phyloP scores from a whole-genome alignment of 2,888 invertebrate species.

The Amphipoea lucens region DNA sequence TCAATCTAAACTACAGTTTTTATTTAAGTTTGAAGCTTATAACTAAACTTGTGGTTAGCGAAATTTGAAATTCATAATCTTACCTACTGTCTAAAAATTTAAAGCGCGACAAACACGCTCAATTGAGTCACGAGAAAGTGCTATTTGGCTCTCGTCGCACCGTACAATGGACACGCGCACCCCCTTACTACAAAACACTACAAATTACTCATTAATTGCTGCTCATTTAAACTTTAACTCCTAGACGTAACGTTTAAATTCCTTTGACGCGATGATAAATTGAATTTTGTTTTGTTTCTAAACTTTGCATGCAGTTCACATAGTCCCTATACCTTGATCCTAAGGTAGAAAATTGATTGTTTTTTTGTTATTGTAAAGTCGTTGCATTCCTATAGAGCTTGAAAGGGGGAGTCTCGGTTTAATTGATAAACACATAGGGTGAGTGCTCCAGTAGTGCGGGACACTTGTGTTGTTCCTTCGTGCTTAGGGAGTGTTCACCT shows the following conservation, averaged over 20 bases:
- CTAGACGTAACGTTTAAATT: constrained; percentile 77
- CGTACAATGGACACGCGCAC: constrained; percentile 75
- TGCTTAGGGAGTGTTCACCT: constrained; percentile 61
- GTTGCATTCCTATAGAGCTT: constrained; percentile 74
- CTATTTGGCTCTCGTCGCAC: constrained; percentile 64
- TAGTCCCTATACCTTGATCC: constrained; percentile 20
- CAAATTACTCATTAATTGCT: constrained; percentile 73
- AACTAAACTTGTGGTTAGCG: neutral
- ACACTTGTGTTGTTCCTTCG: constrained; percentile 58
- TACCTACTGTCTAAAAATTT: neutral
- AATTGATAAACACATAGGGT: constrained; percentile 83
- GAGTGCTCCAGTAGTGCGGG: constrained; percentile 62
- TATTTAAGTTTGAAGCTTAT: neutral
- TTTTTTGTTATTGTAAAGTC: constrained; percentile 3
- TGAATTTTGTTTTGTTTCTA: constrained; percentile 61
- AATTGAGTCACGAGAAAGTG: constrained; percentile 50
- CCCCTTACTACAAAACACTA: constrained; percentile 70
- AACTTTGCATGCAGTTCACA: constrained; percentile 43
- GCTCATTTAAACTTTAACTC: constrained; percentile 77
- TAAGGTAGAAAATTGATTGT: constrained; percentile 63
- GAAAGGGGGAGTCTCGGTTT: constrained; percentile 76
- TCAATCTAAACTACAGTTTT: neutral
- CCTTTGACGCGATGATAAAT: constrained; percentile 69
- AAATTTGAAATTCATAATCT: constrained; percentile 14
- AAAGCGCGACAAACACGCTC: constrained; percentile 7